phyloP scores from a whole-genome alignment of 2,888 invertebrate genomes.

The Arctia plantaginis region DNA sequence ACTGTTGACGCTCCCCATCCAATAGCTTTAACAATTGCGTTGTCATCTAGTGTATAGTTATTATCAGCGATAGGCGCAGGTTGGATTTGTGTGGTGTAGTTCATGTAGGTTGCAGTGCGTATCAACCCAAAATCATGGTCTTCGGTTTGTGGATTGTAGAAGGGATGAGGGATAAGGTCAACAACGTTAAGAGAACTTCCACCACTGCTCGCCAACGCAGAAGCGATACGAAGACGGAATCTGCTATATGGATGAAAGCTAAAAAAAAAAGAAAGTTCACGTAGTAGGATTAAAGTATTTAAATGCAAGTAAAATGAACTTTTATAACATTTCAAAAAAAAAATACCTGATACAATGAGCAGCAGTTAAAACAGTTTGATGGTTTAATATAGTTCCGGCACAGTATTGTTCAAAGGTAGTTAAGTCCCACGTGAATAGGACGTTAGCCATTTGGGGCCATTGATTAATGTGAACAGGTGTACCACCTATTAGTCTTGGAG shows the following conservation, averaged over 20 bases:
- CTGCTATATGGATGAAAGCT: not conserved
- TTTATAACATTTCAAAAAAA: not conserved
- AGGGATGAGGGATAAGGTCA: not conserved
- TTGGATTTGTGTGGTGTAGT: not conserved
- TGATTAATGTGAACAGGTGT: not conserved
- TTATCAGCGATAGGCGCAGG: not conserved
- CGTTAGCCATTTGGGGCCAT: conserved; percentile 8
- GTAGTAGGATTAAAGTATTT: not conserved
- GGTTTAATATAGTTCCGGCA: conserved; percentile 7
- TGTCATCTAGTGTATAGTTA: not conserved
- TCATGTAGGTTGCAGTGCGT: not conserved
- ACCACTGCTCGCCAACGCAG: conserved; percentile 1
- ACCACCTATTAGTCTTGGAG: conserved; percentile 4
- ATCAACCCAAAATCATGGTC: conserved; percentile 6
- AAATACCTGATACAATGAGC: conserved; percentile 10
- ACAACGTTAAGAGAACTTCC: not conserved
- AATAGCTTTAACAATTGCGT: not conserved
- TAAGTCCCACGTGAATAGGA: not conserved
- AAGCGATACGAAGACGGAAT: conserved; percentile 32
- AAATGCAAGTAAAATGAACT: not conserved
- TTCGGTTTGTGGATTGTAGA: conserved; percentile 3
- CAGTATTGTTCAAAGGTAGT: conserved; percentile 13
- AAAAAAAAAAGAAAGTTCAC: not conserved
- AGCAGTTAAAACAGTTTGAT: conserved; percentile 1
- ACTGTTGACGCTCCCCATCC: conserved; percentile 7